These are phyloP conservation scores for Magallana ariakensis DNA, from an alignment of 1,140 invertebrate species.

Conservation along the genomic window DNA sequence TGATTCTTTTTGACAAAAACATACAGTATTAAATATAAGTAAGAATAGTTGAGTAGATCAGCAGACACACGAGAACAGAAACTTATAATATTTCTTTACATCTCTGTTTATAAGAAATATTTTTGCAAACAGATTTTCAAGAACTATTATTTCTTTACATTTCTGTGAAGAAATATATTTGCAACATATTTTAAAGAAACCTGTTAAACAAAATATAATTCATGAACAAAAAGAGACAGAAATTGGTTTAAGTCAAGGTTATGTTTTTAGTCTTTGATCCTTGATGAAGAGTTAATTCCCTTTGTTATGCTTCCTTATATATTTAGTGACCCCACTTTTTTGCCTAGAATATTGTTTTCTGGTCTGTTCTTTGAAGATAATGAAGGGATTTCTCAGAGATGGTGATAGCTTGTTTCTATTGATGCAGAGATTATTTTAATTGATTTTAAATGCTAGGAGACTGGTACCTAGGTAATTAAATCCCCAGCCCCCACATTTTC, in stretches of 20 bases:
- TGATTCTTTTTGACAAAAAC: no score
- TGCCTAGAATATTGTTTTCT: neutral
- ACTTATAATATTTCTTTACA: no score
- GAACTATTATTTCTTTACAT: no score
- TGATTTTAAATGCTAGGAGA: constrained; percentile 20
- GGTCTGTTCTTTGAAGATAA: constrained; percentile 8
- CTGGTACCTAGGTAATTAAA: neutral
- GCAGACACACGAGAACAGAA: no score
- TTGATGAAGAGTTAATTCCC: neutral
- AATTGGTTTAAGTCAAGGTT: constrained; percentile 9
- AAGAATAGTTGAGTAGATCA: no score
- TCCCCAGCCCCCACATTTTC: constrained; percentile 2
- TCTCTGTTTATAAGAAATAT: no score
- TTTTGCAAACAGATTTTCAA: no score
- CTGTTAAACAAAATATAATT: no score
- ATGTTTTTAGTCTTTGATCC: neutral
- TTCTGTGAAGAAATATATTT: no score
- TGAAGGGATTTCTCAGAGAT: neutral
- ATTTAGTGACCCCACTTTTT: neutral
- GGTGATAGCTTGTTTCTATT: constrained; percentile 21
- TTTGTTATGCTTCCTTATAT: neutral
- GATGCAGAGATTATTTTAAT: constrained; percentile 14
- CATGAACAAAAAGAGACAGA: neutral
- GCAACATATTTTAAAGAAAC: no score
- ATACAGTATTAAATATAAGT: no score